These are phyloP conservation scores for Ectemnius lituratus DNA, from an alignment of 2,888 invertebrate genomes.

Conservation along the genomic window DNA sequence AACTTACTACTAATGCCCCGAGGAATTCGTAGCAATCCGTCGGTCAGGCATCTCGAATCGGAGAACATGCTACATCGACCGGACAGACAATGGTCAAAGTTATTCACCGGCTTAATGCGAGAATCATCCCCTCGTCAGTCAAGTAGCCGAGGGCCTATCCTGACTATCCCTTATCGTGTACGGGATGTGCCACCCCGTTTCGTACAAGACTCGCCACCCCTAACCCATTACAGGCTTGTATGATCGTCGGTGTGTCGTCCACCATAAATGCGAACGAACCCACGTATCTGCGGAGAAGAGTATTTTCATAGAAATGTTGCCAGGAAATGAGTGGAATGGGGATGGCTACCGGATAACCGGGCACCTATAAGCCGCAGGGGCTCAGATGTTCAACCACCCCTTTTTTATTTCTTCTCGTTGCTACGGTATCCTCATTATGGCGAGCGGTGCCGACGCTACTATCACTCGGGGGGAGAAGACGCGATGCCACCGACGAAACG, in stretches of 20 bases:
- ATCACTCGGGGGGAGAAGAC: constrained; percentile 3
- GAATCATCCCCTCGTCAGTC: constrained; percentile 47
- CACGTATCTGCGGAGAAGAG: too few relatives aligned
- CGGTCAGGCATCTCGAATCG: too few relatives aligned
- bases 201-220: constrained; percentile 35
- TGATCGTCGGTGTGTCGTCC: constrained; percentile 45
- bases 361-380: constrained; percentile 67
- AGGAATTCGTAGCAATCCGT: constrained; percentile 31
- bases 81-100: constrained; percentile 32
- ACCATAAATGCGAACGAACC: constrained; percentile 41
- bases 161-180: constrained; percentile 38
- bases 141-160: constrained; percentile 44
- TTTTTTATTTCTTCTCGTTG: constrained; percentile 30
- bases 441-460: constrained; percentile 34
- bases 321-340: constrained; percentile 62
- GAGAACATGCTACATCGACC: background rate
- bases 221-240: constrained; percentile 43
- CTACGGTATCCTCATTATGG: constrained; percentile 65
- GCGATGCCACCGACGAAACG: constrained; percentile 65
- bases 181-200: constrained; percentile 13
- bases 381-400: constrained; percentile 63
- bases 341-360: constrained; percentile 45
- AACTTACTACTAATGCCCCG: constrained; percentile 34
- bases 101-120: constrained; percentile 59
- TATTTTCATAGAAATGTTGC: constrained; percentile 73